A percentile compares a stretch with the other conserved stretches of the same genome.
Evolutionary conservation across 1,140 invertebrate species (phyloP).

Genomic region (Neuroterus valhalla): DNA sequence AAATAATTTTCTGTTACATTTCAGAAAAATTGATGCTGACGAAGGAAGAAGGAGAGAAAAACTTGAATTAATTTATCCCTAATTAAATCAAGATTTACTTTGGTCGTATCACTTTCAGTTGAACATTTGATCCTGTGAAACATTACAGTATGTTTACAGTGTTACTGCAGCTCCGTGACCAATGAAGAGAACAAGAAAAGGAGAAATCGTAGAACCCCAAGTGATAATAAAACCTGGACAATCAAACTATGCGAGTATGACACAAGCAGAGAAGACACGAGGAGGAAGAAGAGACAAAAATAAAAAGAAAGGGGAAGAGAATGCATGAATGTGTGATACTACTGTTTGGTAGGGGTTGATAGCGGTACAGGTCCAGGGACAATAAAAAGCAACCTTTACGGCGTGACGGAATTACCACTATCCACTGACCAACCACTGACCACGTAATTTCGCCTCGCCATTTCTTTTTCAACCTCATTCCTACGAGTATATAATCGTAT

Average conservation of each 20-base stretch:
- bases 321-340: slow-evolving; percentile 13
- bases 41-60: no score
- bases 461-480: slow-evolving; percentile 43
- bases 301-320: slow-evolving; percentile 30
- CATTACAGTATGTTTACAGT: slow-evolving; percentile 36
- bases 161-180: slow-evolving; percentile 33
- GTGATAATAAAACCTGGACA: slow-evolving; percentile 68
- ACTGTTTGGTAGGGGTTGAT: slow-evolving; percentile 37
- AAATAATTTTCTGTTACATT: no score
- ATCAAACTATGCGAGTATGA: slow-evolving; percentile 59
- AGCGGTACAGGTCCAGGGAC: slow-evolving; percentile 43
- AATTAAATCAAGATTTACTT: neutral
- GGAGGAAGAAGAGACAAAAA: neutral
- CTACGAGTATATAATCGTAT: slow-evolving; percentile 56
- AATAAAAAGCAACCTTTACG: slow-evolving; percentile 68
- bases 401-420: slow-evolving; percentile 65
- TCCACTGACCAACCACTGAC: slow-evolving; percentile 53
- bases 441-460: slow-evolving; percentile 32
- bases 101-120: slow-evolving; percentile 21
- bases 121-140: slow-evolving; percentile 31
- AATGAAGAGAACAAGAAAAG: slow-evolving; percentile 36
- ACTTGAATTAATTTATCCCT: neutral
- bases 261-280: slow-evolving; percentile 5
- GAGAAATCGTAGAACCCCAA: slow-evolving; percentile 51
- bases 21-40: no score